Base-by-base conservation (phyloP, 2,797 vertebrate genomes). In the Perodicticus potto region DNA sequence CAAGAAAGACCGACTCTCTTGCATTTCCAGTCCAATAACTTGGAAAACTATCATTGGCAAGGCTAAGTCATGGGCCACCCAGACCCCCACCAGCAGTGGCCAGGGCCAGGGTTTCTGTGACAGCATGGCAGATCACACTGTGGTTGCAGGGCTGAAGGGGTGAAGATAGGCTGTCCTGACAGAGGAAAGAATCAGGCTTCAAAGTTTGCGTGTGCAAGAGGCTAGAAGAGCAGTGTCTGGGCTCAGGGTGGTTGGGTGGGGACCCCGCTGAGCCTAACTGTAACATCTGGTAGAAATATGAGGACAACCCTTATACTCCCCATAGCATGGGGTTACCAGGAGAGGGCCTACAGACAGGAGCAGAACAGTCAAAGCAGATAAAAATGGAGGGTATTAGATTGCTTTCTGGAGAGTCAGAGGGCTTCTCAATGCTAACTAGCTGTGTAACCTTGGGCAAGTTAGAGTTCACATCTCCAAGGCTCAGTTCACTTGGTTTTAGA, bases 21-120 rank as follows among this genome's bases (percentile, higher is more conserved):
- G 72, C 40, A 87, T 55, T 87, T 59, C 25, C 19, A 25, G 34
- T 17, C 61, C 77, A 72, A 67, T 87, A 93, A 67, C 22, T 78
- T 57, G 29, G 43, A 77, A 34, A 83, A 53, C 27, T 69, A 65
- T 76, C 76, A 86, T 34, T 76, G 88, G 34, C 1, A 5, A 55
- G 49, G 37, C 59, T 45, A 27, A 67, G 63, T 65, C 61, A 13
- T 5, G 43, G 55, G 11, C 49, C 78, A 32, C 11, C 6, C 43
- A 65, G 65, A 40, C 12, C 10, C 59, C 81, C 78, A 14, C 85
- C 43, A 27, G 0, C 61, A 29, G 0, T 3, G 8, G 61, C 25
- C 34, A 22, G 22, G 12, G 82, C 23, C 0, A 0, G 20, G 22
- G 9, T 2, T 88, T 63, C 59, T 34, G 0, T 45, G 81, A 49